Evolutionary conservation across 2,797 vertebrate species (phyloP), one percentile per base, ranked within the genome.

Genomic region (Scarus forsteni): DNA sequence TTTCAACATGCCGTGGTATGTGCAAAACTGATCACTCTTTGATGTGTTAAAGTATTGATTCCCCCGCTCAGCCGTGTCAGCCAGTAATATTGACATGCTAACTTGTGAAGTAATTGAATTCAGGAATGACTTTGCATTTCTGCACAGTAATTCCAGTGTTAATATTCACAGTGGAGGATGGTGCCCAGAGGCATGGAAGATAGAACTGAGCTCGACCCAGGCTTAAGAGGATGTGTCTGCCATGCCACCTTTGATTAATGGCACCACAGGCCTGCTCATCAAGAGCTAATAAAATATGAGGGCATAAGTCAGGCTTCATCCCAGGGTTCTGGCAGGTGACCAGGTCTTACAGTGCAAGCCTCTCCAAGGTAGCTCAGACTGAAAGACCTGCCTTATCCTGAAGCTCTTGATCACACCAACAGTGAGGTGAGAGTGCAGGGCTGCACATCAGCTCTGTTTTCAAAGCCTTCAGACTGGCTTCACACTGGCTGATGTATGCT

Each of bases 231-330:
- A 89, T 73, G 79, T 82, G 69, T 81, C 81, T 87, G 84, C 88
- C 86, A 79, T 76, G 80, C 66, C 50, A 58, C 65, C 60, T 89
- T 85, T 93, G 92, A 94, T 93, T 92, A 93, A 94, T 93, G 88
- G 87, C 74, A 80, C 87, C 87, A 77, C 76, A 80, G 84, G 88
- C 76, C 74, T 80, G 75, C 89, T 93, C 88, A 92, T 94, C 91
- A 93, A 91, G 84, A 86, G 81, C 83, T 92, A 87, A 91, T 93
- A 90, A 92, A 92, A 92, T 92, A 93, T 92, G 89, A 93, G 91
- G 90, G 86, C 84, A 91, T 86, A 91, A 88, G 91, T 94, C 87
- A 90, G 84, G 66, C 84, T 73, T 89, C 87, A 87, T 90, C 87
- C 79, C 67, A 61, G 59, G 79, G 71, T 86, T 86, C 77, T 93